These are phyloP conservation scores for Eleginops maclovinus DNA, from an alignment of 2,113 vertebrate genomes.

Conservation along the genomic window DNA sequence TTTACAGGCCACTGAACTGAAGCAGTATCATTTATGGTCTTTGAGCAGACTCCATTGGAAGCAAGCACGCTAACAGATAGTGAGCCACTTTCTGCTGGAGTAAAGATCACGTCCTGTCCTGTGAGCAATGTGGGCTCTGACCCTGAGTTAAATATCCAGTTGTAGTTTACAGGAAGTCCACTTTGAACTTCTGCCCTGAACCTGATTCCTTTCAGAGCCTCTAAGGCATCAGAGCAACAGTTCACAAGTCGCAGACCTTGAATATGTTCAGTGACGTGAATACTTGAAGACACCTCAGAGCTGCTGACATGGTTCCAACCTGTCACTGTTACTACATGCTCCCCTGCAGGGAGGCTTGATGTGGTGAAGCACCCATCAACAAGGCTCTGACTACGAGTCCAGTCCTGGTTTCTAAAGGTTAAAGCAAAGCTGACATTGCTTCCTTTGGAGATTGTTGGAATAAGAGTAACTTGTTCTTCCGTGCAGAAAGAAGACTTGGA, in stretches of 20 bases:
- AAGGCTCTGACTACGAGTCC: slow-evolving; percentile 34
- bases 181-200: slow-evolving; percentile 71
- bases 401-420: slow-evolving; percentile 61
- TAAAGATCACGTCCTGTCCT: slow-evolving; percentile 77
- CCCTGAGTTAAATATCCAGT: slow-evolving; percentile 79
- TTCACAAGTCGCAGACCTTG: slow-evolving; percentile 73
- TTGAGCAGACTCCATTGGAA: slow-evolving; percentile 75
- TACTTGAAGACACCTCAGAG: slow-evolving; percentile 37
- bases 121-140: slow-evolving; percentile 30
- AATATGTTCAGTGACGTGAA: slow-evolving; percentile 76
- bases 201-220: slow-evolving; percentile 63
- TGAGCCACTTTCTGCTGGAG: slow-evolving; percentile 65
- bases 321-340: slow-evolving; percentile 65
- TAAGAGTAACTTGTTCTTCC: slow-evolving; percentile 67
- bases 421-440: slow-evolving; percentile 77
- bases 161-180: slow-evolving; percentile 65
- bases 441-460: slow-evolving; percentile 69
- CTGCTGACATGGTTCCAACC: slow-evolving; percentile 80
- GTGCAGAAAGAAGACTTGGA: slow-evolving; percentile 68
- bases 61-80: slow-evolving; percentile 76
- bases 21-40: slow-evolving; percentile 51
- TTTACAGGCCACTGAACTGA: slow-evolving; percentile 77
- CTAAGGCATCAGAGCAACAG: slow-evolving; percentile 67
- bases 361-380: slow-evolving; percentile 49
- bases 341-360: slow-evolving; percentile 71